These are phyloP conservation scores for Aphrophora alni DNA, from an alignment of 2,888 invertebrate genomes.

Conservation along the genomic window DNA sequence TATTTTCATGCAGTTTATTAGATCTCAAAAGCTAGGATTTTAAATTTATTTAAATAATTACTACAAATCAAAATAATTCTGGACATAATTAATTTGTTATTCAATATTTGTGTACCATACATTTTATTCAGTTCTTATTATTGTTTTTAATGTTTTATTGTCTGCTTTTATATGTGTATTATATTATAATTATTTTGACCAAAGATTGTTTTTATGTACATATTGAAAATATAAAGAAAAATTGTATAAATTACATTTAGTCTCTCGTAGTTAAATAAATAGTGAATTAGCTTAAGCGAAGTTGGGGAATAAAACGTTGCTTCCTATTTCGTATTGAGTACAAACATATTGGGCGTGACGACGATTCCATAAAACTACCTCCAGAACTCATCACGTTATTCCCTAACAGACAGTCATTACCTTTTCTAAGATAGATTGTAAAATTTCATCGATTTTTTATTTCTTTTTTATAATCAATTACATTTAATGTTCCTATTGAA, in stretches of 20 bases:
- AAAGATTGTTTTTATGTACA: conserved; percentile 4
- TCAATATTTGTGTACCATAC: neutral
- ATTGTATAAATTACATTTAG: neutral
- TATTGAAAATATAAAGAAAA: conserved; percentile 4
- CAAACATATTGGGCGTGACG: neutral
- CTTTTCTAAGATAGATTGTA: neutral
- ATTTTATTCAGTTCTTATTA: neutral
- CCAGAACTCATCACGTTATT: neutral
- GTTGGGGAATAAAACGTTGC: neutral
- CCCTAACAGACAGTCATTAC: neutral
- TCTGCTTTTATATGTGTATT: neutral
- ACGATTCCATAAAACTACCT: conserved; percentile 2
- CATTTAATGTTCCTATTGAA: neutral
- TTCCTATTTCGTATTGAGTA: neutral
- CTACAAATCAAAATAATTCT: neutral
- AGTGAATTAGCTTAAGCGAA: neutral
- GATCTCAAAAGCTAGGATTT: neutral
- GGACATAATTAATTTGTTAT: neutral
- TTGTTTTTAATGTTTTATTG: neutral
- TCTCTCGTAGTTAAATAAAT: neutral
- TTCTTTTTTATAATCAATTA: neutral
- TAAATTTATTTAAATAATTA: neutral
- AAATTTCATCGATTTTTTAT: neutral
- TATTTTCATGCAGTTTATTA: neutral
- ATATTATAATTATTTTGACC: neutral